A percentile compares a stretch with the other conserved stretches of the same genome.
Evolutionary conservation across 1,140 invertebrate species (phyloP).

Genomic region (Cheumatopsyche charites): DNA sequence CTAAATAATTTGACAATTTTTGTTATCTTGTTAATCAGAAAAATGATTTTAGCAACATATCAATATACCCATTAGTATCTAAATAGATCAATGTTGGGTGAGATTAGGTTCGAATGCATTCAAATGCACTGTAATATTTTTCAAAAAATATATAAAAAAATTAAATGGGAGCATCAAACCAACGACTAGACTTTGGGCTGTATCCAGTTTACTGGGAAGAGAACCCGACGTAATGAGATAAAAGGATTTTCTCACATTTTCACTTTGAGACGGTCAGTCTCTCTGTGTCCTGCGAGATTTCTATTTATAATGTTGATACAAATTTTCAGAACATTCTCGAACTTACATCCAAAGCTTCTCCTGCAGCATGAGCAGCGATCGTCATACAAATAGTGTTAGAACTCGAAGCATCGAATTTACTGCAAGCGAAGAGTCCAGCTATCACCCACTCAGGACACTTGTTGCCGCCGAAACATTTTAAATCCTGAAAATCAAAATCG

Average conservation of each 20-base stretch:
- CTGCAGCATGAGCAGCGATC: conserved; percentile 42
- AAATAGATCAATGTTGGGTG: too few species aligned
- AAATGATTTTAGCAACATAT: too few species aligned
- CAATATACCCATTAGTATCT: too few species aligned
- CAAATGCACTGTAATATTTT: too few species aligned
- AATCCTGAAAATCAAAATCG: conserved; percentile 40
- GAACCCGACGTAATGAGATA: conserved; percentile 29
- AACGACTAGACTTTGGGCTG: not conserved
- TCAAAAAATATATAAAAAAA: too few species aligned
- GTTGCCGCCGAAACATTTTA: conserved; percentile 45
- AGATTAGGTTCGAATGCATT: too few species aligned
- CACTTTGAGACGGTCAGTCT: not conserved
- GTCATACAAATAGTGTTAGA: conserved; percentile 34
- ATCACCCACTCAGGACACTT: conserved; percentile 47
- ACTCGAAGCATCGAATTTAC: conserved; percentile 33
- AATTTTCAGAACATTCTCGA: not conserved
- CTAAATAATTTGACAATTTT: too few species aligned
- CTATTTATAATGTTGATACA: not conserved
- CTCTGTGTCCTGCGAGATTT: not conserved
- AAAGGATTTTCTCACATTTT: conserved; percentile 23
- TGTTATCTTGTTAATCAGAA: too few species aligned
- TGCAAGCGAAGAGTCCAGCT: conserved; percentile 32
- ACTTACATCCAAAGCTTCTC: conserved; percentile 44
- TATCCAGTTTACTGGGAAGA: conserved; percentile 3
- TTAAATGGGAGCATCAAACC: too few species aligned